Evolutionary conservation across 2,797 vertebrate species (phyloP).

Genomic region (Phalanger gymnotis): DNA sequence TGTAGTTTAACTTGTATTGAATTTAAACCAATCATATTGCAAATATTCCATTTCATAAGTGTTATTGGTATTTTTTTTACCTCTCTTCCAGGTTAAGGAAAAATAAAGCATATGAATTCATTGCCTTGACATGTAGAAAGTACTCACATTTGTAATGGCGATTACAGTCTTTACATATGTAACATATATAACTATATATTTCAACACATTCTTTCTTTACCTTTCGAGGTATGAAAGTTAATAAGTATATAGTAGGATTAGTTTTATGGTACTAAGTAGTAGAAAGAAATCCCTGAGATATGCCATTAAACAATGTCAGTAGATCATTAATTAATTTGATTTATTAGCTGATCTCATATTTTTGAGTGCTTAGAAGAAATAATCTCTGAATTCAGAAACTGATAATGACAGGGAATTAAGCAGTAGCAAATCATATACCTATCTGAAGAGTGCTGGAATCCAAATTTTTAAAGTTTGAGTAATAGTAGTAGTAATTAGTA

Average conservation of each 20-base stretch:
- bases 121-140: background rate
- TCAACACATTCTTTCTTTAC: background rate
- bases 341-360: background rate
- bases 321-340: background rate
- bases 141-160: background rate
- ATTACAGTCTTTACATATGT: background rate
- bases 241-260: background rate
- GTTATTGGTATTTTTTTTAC: background rate
- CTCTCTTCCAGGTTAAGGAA: background rate
- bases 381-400: background rate
- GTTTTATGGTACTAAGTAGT: background rate
- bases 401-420: background rate
- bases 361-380: background rate
- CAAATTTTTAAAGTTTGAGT: background rate
- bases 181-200: background rate
- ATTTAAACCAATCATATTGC: background rate
- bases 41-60: background rate
- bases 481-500: too few relatives aligned
- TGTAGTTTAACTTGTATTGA: background rate
- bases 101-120: background rate
- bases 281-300: background rate
- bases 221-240: background rate
- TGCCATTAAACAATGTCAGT: background rate
- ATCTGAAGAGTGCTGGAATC: background rate
- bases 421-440: background rate